Evolutionary conservation across 1,140 invertebrate genomes (phyloP), one percentile per base, ranked within the genome.

Genomic region (Pogonomyrmex californicus): DNA sequence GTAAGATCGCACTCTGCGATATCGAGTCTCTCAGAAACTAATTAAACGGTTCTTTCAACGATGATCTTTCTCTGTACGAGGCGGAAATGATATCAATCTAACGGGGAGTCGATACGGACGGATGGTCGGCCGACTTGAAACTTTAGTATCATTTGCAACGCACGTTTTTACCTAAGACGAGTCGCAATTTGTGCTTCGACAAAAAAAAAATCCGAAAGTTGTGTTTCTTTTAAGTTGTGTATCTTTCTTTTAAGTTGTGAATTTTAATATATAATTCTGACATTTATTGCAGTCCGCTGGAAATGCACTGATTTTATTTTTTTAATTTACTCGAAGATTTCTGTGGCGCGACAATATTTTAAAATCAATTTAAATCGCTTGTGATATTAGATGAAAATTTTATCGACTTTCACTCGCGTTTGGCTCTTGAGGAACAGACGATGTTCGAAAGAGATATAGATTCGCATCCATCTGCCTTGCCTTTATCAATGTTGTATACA

Each of bases 81-180:
- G 56, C 75, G 75, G 75, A 62, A 77, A 77, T 62, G 54, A 77
- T 77, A 77, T 44, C 14, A 3, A 77, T 47, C 56, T 77, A 77
- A 77, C 75, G 75, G 75, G 7, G 14, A 60, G 12, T 77, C 17
- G 71, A 75, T 75, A 75, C 71, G 71, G 75, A 47, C 41, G 56
- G 41, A 62, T 77, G 56, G 23, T 70, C 10, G 41, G 9, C 9
- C 30, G 54, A 58, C n/a, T 4, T 23, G 12, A 41, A 41, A 14
- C 33, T 60, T 77, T 44, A 41, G 12, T 10, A 36, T 9, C 36
- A 62, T 58, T 75, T 1, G 36, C 36, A 41, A 77, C 3, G 41
- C 38, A 77, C 2, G n/a, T 58, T 60, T 60, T 62, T 36, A 47
- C 23, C 12, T 62, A 23, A 23, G 23, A 23, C 51, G 33, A 17